Evolutionary conservation across 30 jellyfish, hydroid and myxozoan species (phyloP), one percentile per base, ranked within the genome.

Genomic region (Hydractinia symbiolongicarpus): DNA sequence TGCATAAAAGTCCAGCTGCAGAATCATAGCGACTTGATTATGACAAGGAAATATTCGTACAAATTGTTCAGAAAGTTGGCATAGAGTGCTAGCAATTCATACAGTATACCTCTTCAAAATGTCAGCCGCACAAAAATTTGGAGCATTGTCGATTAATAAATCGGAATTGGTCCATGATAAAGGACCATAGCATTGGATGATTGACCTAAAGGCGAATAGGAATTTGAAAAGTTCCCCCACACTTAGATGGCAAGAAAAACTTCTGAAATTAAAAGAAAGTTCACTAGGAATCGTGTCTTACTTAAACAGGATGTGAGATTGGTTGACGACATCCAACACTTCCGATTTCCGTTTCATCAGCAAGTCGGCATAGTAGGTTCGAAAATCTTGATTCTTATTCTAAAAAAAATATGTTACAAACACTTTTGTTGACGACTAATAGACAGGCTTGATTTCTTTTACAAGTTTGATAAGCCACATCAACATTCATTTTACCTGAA

Each of bases 121-220:
- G 40, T 44, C 74, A n/a, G 19, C 74, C 19, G 40, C 19, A 64
- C 74, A 64, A 13, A 6, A 64, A 44, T 64, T 64, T 13, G 74
- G 74, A 64, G 74, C 74, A 7, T 6, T 51, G 19, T 64, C 74
- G 40, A 64, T 64, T 64, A 64, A 64, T 13, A n/a, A n/a, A 7
- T 64, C 74, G 19, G 40, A 51, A 64, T 64, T 64, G 19, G 74
- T 64, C 74, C 74, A 64, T 44, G 74, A 64, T n/a, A 64, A n/a
- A 64, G 74, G 74, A 1, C 74, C 74, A 64, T n/a, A 64, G 19
- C 52, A 64, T 13, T 64, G 74, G 52, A 64, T 6, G 52, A 13
- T 13, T 7, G 74, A 64, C 40, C 74, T 64, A 64, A 13, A 64
- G 69, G 19, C 69, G 17, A 58, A 58, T 11, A 58, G 17, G 19